phyloP scores from a whole-genome alignment of 2,113 vertebrate genomes.

The Bombycilla garrulus region DNA sequence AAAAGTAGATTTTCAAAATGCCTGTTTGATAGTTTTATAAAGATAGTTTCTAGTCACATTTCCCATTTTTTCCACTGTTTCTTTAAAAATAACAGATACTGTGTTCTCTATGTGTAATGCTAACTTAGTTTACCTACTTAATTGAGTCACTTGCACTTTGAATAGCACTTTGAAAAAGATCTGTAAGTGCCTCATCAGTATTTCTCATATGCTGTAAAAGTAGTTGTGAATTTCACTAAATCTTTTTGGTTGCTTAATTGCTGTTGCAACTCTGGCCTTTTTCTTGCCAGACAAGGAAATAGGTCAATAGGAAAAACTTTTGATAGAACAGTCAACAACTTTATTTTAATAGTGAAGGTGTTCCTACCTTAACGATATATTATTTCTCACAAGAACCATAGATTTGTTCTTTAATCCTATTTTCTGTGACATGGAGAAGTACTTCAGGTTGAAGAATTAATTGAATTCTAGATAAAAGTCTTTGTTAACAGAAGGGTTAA shows the following conservation, averaged over 20 bases:
- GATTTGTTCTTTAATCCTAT: not conserved
- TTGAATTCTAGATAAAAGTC: not conserved
- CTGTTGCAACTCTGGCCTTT: not conserved
- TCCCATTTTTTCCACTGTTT: not conserved
- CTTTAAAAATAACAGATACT: not conserved
- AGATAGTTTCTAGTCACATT: not conserved
- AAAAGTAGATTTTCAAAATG: not conserved
- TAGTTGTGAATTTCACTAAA: not conserved
- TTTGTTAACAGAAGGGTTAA: not conserved
- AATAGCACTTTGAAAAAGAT: not conserved
- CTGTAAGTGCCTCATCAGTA: not conserved
- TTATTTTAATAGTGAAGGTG: not conserved
- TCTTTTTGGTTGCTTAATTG: not conserved
- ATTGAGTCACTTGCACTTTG: not conserved
- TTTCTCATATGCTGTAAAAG: not conserved
- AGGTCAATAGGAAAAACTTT: not conserved
- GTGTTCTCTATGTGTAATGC: not conserved
- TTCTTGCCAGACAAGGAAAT: not conserved
- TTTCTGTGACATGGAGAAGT: not conserved
- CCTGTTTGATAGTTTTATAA: not conserved
- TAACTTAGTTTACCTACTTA: not conserved
- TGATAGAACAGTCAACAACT: not conserved
- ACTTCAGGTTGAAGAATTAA: not conserved
- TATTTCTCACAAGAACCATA: not conserved
- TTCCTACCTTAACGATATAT: not conserved